Evolutionary conservation across 2,113 vertebrate species (phyloP).

Genomic region (Dicentrarchus labrax): DNA sequence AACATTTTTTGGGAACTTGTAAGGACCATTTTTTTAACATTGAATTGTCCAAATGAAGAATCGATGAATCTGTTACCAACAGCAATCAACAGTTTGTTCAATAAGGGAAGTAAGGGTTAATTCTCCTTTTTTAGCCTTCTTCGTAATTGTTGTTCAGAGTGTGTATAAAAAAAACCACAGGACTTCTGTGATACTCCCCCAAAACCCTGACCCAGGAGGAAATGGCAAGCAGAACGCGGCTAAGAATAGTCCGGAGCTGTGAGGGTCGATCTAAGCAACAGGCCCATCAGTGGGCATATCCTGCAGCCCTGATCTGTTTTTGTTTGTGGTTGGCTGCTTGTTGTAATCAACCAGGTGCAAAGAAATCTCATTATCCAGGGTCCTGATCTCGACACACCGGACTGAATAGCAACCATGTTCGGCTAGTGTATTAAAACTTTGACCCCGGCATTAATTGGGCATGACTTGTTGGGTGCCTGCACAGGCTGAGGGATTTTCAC

Average conservation of each 20-base stretch:
- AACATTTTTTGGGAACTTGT: no score
- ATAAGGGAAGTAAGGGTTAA: not conserved
- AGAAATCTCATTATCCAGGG: conserved; percentile 83
- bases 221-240: conserved; percentile 19
- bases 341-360: conserved; percentile 80
- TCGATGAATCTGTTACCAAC: not conserved
- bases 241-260: conserved; percentile 67
- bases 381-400: conserved; percentile 69
- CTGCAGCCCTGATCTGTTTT: conserved; percentile 66
- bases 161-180: not conserved
- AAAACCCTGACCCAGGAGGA: conserved; percentile 47
- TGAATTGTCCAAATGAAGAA: not conserved
- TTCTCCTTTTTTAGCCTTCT: not conserved
- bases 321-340: conserved; percentile 79
- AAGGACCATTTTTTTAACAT: not conserved
- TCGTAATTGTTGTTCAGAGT: conserved; percentile 14
- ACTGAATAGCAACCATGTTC: conserved; percentile 71
- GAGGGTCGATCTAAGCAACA: conserved; percentile 56
- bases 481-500: conserved; percentile 32
- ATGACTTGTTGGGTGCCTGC: conserved; percentile 55
- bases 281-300: conserved; percentile 64
- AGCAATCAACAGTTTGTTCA: conserved; percentile 12
- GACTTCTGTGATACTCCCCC: conserved; percentile 24
- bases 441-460: conserved; percentile 78
- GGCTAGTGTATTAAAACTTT: conserved; percentile 74